These are phyloP conservation scores for Caenorhabditis sp. DNA, from an alignment of 2,888 invertebrate species.

Conservation along the genomic window DNA sequence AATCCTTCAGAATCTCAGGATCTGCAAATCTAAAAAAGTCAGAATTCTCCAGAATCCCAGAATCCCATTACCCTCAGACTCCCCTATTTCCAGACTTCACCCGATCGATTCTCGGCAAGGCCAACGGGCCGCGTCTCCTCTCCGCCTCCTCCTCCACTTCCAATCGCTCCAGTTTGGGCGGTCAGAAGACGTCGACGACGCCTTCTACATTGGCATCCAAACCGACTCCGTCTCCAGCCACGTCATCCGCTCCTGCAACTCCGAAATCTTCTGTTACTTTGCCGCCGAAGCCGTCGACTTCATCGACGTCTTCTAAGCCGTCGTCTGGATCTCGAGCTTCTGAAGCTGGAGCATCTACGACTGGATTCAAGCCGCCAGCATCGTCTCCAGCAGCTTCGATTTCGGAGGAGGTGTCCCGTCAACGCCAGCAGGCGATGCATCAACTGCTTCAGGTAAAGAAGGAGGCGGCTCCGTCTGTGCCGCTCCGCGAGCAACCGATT, in stretches of 20 bases:
- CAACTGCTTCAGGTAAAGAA: conserved; percentile 22
- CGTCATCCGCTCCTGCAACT: neutral
- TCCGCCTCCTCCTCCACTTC: too few relatives aligned
- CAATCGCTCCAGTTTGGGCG: too few relatives aligned
- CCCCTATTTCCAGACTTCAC: neutral
- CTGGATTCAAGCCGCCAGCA: too few relatives aligned
- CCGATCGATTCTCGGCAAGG: neutral
- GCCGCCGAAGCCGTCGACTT: neutral
- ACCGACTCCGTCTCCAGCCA: neutral
- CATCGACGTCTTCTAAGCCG: too few relatives aligned
- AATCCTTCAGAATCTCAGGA: too few relatives aligned
- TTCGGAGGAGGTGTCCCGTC: neutral
- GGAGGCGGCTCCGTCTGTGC: too few relatives aligned
- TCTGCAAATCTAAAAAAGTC: neutral
- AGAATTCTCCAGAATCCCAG: neutral
- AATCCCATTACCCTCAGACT: neutral
- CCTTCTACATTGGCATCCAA: neutral
- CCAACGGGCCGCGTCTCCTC: too few relatives aligned
- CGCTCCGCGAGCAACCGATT: too few relatives aligned
- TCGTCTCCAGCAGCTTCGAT: too few relatives aligned
- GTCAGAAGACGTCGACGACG: neutral
- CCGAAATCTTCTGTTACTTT: neutral
- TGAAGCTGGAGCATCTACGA: too few relatives aligned
- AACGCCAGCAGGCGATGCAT: conserved; percentile 19
- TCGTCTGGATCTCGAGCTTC: too few relatives aligned